phyloP scores from a whole-genome alignment of 2,113 vertebrate genomes.

The Eurystomus gularis region DNA sequence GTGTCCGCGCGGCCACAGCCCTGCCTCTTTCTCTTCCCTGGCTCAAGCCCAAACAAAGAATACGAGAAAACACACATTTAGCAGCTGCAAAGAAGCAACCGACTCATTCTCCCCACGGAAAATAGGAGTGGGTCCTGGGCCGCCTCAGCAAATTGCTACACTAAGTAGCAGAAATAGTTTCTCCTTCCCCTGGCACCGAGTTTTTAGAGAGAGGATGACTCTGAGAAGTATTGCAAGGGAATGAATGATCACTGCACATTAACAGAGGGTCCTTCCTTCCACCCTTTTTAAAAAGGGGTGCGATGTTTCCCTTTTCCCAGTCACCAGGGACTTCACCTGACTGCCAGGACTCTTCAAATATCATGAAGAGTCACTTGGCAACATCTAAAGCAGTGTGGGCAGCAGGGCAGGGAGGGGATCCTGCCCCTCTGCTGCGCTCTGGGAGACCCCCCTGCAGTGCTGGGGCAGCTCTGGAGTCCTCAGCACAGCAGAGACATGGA shows the following conservation, averaged over 20 bases:
- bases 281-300: background rate
- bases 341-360: no score
- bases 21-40: background rate
- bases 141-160: background rate
- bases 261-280: background rate
- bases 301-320: background rate
- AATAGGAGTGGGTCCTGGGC: background rate
- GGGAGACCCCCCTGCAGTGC: no score
- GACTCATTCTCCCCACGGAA: background rate
- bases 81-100: background rate
- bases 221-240: background rate
- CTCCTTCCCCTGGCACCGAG: background rate
- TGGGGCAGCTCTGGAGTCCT: no score
- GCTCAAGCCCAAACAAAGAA: constrained; percentile 14
- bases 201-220: background rate
- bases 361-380: background rate
- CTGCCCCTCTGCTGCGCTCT: no score
- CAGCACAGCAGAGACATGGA: no score
- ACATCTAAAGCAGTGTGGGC: no score
- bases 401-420: no score
- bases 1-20: background rate
- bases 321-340: no score
- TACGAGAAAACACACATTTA: background rate
- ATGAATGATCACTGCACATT: background rate
- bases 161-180: background rate